A percentile compares a stretch with the other conserved stretches of the same genome.
Conservation (phyloP, 2,888 invertebrate genomes). For the Philereme vetulata region DNA sequence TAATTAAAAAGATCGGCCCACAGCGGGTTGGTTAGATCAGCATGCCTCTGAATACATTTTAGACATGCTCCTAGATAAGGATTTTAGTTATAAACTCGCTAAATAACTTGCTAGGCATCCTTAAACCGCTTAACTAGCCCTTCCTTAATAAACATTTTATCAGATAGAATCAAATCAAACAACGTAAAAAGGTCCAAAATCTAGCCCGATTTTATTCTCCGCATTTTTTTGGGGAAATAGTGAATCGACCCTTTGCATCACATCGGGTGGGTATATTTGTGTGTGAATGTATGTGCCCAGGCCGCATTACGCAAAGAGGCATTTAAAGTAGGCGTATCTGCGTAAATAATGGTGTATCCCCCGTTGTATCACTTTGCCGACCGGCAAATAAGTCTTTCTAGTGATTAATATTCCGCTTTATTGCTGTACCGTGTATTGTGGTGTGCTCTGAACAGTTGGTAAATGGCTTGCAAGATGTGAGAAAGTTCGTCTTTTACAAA, state of each 20-base stretch:
- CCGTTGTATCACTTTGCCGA: constrained; percentile 22
- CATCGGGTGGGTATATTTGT: constrained; percentile 42
- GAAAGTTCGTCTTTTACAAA: background rate
- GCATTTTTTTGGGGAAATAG: constrained; percentile 36
- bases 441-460: constrained; percentile 4
- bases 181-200: constrained; percentile 37
- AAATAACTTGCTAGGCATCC: no score
- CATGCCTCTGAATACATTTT: constrained; percentile 30
- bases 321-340: constrained; percentile 45
- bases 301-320: constrained; percentile 41
- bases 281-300: constrained; percentile 42
- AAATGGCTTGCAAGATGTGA: constrained; percentile 3
- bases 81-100: no score
- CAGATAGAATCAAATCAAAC: constrained; percentile 35
- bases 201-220: constrained; percentile 41
- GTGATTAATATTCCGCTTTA: constrained; percentile 25
- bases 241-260: constrained; percentile 37
- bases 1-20: constrained; percentile 62
- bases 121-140: no score
- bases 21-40: constrained; percentile 40
- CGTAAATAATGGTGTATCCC: constrained; percentile 46
- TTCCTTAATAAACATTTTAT: background rate
- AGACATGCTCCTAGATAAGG: constrained; percentile 1
- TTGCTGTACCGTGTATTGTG: constrained; percentile 13
- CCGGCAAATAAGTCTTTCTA: constrained; percentile 23